Conservation (phyloP, 1,140 invertebrate species). For the Drosophila lacteicornis region DNA sequence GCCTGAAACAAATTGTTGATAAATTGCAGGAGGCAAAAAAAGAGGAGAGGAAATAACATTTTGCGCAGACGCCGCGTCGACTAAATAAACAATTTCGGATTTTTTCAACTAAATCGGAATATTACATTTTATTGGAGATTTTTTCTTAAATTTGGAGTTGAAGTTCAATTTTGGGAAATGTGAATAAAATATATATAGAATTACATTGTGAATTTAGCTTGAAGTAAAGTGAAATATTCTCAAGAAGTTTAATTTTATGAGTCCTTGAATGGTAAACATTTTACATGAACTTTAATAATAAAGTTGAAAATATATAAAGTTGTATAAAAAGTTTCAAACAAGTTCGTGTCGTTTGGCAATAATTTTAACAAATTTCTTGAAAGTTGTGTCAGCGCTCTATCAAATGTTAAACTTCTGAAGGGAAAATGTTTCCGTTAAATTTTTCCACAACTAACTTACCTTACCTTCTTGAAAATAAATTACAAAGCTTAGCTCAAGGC, state of each 20-base stretch:
- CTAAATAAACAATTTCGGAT: neutral
- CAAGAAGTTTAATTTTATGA: neutral
- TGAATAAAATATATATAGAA: neutral
- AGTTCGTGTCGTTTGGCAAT: neutral
- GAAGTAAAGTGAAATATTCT: neutral
- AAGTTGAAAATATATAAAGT: too few species aligned
- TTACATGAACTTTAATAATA: neutral
- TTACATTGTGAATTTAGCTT: neutral
- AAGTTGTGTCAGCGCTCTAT: too few species aligned
- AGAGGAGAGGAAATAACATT: slow-evolving; percentile 14
- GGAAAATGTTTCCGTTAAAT: neutral
- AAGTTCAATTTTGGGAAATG: neutral
- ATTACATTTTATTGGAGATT: neutral
- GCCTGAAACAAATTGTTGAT: slow-evolving; percentile 36
- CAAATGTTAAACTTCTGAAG: too few species aligned
- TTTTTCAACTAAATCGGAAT: neutral
- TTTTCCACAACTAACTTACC: too few species aligned
- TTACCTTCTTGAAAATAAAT: neutral
- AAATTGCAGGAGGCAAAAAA: slow-evolving; percentile 11
- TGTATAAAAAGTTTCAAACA: too few species aligned
- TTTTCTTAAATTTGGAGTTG: neutral
- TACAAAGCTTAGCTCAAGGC: neutral
- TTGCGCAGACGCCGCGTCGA: slow-evolving; percentile 24
- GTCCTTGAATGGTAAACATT: neutral
- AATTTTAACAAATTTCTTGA: neutral